Conservation (phyloP, 2,888 invertebrate genomes). For the Lutraria lutraria region DNA sequence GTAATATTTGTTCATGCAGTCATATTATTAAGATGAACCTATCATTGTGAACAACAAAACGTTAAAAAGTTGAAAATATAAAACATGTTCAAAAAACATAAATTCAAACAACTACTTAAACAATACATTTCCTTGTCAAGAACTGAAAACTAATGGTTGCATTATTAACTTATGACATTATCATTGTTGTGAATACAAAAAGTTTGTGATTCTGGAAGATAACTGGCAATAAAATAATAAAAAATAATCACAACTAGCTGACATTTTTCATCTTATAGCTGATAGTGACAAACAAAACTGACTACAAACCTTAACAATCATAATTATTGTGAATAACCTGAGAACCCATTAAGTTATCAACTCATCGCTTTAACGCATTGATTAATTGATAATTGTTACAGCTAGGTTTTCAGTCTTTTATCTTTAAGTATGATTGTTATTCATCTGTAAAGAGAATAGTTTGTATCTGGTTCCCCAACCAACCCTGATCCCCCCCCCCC, state of each 20-base stretch:
- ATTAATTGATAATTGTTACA: too few species aligned
- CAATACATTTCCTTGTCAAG: neutral
- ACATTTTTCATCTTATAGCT: neutral
- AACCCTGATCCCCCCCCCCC: too few species aligned
- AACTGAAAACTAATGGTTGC: neutral
- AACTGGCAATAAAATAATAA: neutral
- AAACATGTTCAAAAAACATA: neutral
- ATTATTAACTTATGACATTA: neutral
- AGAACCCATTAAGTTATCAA: too few species aligned
- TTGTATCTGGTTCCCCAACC: too few species aligned
- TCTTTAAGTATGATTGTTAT: too few species aligned
- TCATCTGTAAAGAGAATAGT: too few species aligned
- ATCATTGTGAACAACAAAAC: neutral
- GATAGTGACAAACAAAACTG: neutral
- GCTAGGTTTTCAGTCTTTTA: too few species aligned
- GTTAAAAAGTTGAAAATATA: neutral
- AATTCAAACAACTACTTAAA: neutral
- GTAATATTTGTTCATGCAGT: too few species aligned
- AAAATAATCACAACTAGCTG: too few species aligned
- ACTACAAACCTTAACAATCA: neutral
- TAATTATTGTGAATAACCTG: too few species aligned
- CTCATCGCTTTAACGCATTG: too few species aligned
- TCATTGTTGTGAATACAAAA: neutral
- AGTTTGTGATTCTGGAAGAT: neutral
- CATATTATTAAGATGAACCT: too few species aligned